Base-by-base conservation (phyloP, 1,140 invertebrate genomes). In the Platyura marginata region DNA sequence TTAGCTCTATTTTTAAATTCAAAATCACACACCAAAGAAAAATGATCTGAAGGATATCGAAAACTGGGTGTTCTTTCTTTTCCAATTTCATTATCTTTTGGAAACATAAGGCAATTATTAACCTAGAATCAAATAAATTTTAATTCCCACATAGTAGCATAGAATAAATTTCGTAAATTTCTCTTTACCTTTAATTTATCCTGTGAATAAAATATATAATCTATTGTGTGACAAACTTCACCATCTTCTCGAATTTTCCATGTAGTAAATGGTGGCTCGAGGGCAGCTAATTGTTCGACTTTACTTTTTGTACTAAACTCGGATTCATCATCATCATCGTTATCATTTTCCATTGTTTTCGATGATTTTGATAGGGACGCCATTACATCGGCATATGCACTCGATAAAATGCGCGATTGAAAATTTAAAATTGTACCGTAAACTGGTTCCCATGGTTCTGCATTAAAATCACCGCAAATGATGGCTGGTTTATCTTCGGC, bases 401-500 rank as follows among this genome's bases (percentile, higher is more conserved):
- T 69, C 33, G 57, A 52, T 22, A 72, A 51, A 21, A 60, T 53
- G n/a, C 69, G 42, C 2, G 53, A 34, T 43, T 61, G 55, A 47
- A 69, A 54, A 22, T 57, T 59, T 2, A 67, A 59, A 9, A 81
- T 59, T 1, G 74, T 75, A 13, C 55, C 47, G 50, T 84, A 83
- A 10, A 85, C 71, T 5, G 77, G 75, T 57, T 86, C 81, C 3
- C 51, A 65, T 0, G 79, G 79, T 53, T 81, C 78, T 0, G 80
- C 82, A 61, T 87, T 87, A 50, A 87, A 84, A 52, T 87, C 82
- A 1, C 82, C 82, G 50, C 74, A 78, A 2, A 85, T 47, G 19
- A 87, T 61, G 0, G 81, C 51, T 1, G 81, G 76, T 25, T 64
- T 56, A 1, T 61, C 60, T 2, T 59, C 60, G 19, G 65, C 59